phyloP scores from a whole-genome alignment of 2,113 vertebrate species.

The Saccopteryx leptura region DNA sequence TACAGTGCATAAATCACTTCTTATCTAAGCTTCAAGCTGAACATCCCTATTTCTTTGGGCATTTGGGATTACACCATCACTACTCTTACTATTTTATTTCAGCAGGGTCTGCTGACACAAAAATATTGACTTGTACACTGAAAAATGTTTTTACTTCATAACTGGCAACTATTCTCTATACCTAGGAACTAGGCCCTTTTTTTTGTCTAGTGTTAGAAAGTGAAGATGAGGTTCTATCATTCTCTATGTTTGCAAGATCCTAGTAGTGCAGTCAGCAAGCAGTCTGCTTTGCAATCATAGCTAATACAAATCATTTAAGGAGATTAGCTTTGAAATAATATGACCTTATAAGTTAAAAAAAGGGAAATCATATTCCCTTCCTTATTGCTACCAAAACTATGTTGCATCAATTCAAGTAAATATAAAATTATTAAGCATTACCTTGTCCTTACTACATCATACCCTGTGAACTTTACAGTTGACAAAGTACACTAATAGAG shows the following conservation, averaged over 20 bases:
- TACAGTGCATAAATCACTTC: neutral
- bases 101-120: constrained; percentile 53
- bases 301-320: constrained; percentile 26
- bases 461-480: neutral
- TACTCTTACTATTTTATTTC: constrained; percentile 26
- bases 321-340: constrained; percentile 62
- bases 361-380: neutral
- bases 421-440: constrained; percentile 46
- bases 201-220: neutral
- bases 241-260: neutral
- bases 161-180: neutral
- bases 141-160: constrained; percentile 11
- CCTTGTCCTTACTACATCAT: neutral
- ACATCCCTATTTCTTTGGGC: neutral
- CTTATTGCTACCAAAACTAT: neutral
- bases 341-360: constrained; percentile 26
- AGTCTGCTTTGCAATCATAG: constrained; percentile 26
- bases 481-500: neutral
- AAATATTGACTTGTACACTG: constrained; percentile 36
- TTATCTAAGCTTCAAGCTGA: neutral
- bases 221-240: constrained; percentile 6
- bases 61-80: neutral
- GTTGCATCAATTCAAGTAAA: constrained; percentile 15
- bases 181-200: neutral
- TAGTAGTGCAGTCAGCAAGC: neutral